Evolutionary conservation across 2,888 invertebrate species (phyloP), one percentile per base, ranked within the genome.

Genomic region (Cerceris ruficornis): DNA sequence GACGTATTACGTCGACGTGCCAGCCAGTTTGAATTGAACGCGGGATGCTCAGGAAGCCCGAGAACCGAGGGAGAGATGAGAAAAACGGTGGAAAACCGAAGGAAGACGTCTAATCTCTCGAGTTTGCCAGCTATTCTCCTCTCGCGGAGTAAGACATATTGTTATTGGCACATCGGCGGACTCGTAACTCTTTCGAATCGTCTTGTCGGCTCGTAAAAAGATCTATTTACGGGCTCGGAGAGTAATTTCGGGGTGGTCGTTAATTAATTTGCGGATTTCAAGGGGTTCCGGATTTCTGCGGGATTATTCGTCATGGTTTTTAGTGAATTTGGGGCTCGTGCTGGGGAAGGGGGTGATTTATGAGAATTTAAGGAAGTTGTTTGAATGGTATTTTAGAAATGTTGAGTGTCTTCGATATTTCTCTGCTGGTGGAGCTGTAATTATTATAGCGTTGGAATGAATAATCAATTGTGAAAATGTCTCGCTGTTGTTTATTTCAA

Each of bases 101-200:
- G 49, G 17, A 70, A 75, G 67, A 62, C 55, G 58, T 77, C 69
- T 75, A 69, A 75, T 77, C 75, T 77, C 58, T 15, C 54, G 69
- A 61, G 52, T 41, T 52, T 61, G 46, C 8, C 50, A 55, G 14
- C 42, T 57, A 14, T 9, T 28, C 46, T 75, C 49, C 9, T 11
- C 46, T 11, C 52, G 17, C 9, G 13, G 9, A 68, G 61, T 62
- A 67, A 74, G 69, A 74, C 69, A 69, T 42, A 58, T 78, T 52
- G 68, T 76, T 78, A 78, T 70, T 58, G 67, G 58, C 59, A 76
- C 54, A 68, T 69, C 54, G 64, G 43, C 41, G 42, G 50, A 62
- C 49, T 61, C 46, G 65, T 54, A 54, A 75, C 60, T 55, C 49
- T 42, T 57, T n/a, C 46, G 28, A 13, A 43, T 66, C 14, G 11